Conservation (phyloP, 2,113 vertebrate genomes). For the Oryctolagus cuniculus region mOryCun1.1 NC_091437.1:3384501-3385000, state of each 20-base stretch:
- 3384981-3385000: constrained; percentile 13
- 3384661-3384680: neutral
- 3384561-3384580: neutral
- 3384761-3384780: neutral
- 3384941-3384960: neutral
- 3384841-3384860: neutral
- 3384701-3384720: neutral
- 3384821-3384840: neutral
- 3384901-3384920: neutral
- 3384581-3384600: neutral
- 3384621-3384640: neutral
- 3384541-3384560: neutral
- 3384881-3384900: constrained; percentile 35
- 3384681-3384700: neutral
- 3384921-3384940: neutral
- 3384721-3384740: neutral
- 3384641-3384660: neutral
- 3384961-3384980: neutral
- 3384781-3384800: neutral
- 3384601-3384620: neutral
- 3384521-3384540: neutral
- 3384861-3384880: neutral
- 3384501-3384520: neutral
- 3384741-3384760: neutral
- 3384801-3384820: neutral